phyloP scores from a whole-genome alignment of 2,888 invertebrate genomes.

The Agrenia bidenticulata region DNA sequence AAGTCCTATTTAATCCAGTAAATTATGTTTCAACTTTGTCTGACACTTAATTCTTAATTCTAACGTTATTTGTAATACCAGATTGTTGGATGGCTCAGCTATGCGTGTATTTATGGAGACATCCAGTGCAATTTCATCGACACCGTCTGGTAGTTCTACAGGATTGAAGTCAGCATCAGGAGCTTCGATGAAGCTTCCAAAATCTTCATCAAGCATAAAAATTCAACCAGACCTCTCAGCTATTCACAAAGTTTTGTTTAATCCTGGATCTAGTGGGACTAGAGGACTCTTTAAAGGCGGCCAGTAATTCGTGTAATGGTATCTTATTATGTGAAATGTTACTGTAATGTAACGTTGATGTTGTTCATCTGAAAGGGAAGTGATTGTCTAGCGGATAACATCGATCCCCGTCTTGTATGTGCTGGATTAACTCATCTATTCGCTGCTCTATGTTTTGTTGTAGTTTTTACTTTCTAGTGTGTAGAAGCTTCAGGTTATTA shows the following conservation, averaged over 20 bases:
- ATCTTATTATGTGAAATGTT: too few species aligned
- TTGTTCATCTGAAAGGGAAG: too few species aligned
- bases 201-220: slow-evolving; percentile 56
- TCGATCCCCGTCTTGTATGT: too few species aligned
- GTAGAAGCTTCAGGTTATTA: too few species aligned
- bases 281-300: slow-evolving; percentile 51
- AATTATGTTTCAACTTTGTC: background rate
- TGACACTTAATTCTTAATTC: too few species aligned
- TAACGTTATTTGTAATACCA: slow-evolving; percentile 1
- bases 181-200: slow-evolving; percentile 56
- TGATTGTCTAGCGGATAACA: too few species aligned
- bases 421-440: too few species aligned
- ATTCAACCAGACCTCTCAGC: slow-evolving; percentile 70
- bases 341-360: too few species aligned
- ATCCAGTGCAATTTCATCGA: slow-evolving; percentile 59
- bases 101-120: slow-evolving; percentile 87
- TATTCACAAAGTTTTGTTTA: slow-evolving; percentile 70
- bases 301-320: too few species aligned
- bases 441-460: too few species aligned
- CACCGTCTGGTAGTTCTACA: slow-evolving; percentile 34
- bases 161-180: slow-evolving; percentile 51
- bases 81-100: slow-evolving; percentile 78
- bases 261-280: slow-evolving; percentile 51
- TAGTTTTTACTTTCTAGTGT: too few species aligned
- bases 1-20: background rate